phyloP scores from a whole-genome alignment of 2,888 invertebrate genomes.

The Girardia tigrina region DNA sequence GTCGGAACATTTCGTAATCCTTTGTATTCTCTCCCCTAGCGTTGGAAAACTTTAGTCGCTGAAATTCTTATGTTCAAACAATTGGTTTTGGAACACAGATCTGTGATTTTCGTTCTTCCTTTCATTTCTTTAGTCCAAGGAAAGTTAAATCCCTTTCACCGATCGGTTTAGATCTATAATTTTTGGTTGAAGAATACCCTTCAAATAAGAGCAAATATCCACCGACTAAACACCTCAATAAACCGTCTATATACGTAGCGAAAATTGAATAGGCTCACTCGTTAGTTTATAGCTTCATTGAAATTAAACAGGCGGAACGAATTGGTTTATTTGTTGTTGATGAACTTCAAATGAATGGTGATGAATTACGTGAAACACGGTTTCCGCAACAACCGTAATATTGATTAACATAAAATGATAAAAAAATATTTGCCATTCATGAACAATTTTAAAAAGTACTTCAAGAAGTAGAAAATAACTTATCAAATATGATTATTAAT shows the following conservation, averaged over 20 bases:
- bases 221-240: constrained; percentile 65
- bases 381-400: too few relatives aligned
- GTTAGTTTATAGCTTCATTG: too few relatives aligned
- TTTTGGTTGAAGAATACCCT: constrained; percentile 85
- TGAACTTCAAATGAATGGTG: too few relatives aligned
- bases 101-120: constrained; percentile 76
- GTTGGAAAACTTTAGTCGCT: constrained; percentile 88
- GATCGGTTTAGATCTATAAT: constrained; percentile 71
- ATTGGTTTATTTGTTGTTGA: too few relatives aligned
- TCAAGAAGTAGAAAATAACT: too few relatives aligned
- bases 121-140: constrained; percentile 93
- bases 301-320: too few relatives aligned
- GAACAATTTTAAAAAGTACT: too few relatives aligned
- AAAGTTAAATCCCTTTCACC: constrained; percentile 57
- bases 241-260: constrained; percentile 70
- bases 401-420: too few relatives aligned
- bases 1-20: constrained; percentile 64
- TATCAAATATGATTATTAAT: too few relatives aligned
- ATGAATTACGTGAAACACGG: too few relatives aligned
- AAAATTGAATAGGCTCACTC: too few relatives aligned
- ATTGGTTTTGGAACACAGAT: constrained; percentile 64
- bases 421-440: too few relatives aligned
- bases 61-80: constrained; percentile 80
- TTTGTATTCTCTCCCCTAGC: constrained; percentile 80
- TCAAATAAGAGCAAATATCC: constrained; percentile 70